A percentile compares a stretch with the other conserved stretches of the same genome.
Evolutionary conservation across 2,113 vertebrate species (phyloP).

Genomic region (Malurus melanocephalus): DNA sequence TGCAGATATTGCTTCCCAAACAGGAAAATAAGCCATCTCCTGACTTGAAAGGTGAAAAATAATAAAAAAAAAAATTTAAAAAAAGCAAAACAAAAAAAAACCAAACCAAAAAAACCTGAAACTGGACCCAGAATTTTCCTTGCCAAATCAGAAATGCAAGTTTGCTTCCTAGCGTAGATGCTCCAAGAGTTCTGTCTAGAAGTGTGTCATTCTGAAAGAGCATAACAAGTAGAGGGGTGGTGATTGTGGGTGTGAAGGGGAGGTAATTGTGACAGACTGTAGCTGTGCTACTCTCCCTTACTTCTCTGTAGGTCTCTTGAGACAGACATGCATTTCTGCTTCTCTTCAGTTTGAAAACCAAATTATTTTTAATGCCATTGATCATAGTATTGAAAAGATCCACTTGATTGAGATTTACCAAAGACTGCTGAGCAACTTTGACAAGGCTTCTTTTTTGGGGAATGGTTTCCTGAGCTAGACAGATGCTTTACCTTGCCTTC

Average conservation of each 20-base stretch:
- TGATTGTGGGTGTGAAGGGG: background rate
- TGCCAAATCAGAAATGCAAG: background rate
- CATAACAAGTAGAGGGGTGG: accelerated
- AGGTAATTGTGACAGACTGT: background rate
- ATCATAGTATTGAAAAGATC: background rate
- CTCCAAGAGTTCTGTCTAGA: background rate
- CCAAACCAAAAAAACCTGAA: background rate
- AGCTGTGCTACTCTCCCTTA: background rate
- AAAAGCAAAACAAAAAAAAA: too few relatives aligned
- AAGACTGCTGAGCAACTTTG: background rate
- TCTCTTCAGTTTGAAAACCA: background rate
- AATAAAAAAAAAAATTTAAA: background rate
- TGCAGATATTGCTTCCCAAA: background rate
- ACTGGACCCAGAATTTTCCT: background rate
- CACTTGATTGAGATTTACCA: background rate
- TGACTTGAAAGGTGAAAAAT: background rate
- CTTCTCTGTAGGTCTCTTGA: background rate
- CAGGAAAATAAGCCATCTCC: background rate
- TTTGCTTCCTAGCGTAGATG: background rate
- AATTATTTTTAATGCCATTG: background rate
- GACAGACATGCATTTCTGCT: background rate
- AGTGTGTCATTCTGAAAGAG: background rate
- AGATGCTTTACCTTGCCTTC: background rate
- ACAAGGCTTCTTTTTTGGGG: background rate
- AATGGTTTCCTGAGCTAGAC: background rate